Evolutionary conservation across 2,113 vertebrate genomes (phyloP), one percentile per base, ranked within the genome.

Genomic region (Hystrix cristata): DNA sequence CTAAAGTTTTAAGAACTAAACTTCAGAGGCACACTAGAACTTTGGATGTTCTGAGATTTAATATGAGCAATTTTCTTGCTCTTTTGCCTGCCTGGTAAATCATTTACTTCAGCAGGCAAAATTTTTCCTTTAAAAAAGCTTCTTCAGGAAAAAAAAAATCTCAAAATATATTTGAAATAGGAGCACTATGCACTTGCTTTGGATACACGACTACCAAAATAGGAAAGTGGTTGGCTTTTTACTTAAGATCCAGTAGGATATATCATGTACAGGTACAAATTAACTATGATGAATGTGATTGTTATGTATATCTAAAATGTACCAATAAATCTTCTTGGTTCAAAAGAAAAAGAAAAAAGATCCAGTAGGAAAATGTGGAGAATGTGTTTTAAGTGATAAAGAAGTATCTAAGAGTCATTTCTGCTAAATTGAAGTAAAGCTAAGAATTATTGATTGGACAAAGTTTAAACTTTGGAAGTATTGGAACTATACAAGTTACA

Each of bases 161-260:
- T 91, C 91, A 96, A 95, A 93, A 92, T 79, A 71, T 85, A 95
- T 62, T 90, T 93, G 60, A 85, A 98, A 94, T 86, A 74, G 9
- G 46, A 97, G 27, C 71, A 93, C 60, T 88, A 25, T 93, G 93
- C 53, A 59, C 71, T 96, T 91, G 18, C 15, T 59, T 43, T 31
- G 25, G 51, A 85, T 82, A 95, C 57, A 94, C 95, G 65, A 23
- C n/a, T 86, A 74, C 60, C 29, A 64, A 96, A 92, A 95, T 67
- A 83, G 48, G 87, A 95, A 95, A 78, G 25, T 87, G 23, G 25
- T 74, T 93, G 46, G 19, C 51, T 96, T 91, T 97, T 81, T 51
- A 57, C 31, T 69, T n/a, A 43, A 92, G 94, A 84, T 25, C 27
- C 59, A 64, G 31, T 29, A 25, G 69, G 62, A 34, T 38, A 38